Evolutionary conservation across 2,888 invertebrate species (phyloP).

Genomic region (Andrena camellia): DNA sequence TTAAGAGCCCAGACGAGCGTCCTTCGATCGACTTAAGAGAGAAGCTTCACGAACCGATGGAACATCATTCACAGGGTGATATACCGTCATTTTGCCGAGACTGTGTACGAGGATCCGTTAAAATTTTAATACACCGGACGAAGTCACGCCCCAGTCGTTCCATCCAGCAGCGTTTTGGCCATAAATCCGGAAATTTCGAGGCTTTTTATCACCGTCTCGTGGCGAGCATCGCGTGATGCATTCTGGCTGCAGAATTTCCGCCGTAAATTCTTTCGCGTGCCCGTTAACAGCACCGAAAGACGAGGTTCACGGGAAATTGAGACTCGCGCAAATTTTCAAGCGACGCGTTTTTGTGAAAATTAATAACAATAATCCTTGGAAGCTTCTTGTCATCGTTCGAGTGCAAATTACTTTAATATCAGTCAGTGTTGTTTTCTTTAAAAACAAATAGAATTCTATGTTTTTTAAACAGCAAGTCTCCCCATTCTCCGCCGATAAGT

Average conservation of each 20-base stretch:
- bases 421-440: too few species aligned
- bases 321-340: background rate
- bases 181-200: constrained; percentile 11
- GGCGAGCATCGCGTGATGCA: background rate
- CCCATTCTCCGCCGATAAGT: background rate
- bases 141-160: constrained; percentile 6
- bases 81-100: background rate
- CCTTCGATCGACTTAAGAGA: background rate
- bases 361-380: background rate
- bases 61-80: background rate
- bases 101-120: background rate
- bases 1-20: background rate
- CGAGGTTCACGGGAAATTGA: background rate
- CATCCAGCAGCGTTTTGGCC: background rate
- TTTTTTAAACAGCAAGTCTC: background rate
- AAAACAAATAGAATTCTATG: background rate
- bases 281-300: background rate
- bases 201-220: constrained; percentile 23
- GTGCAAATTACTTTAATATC: background rate
- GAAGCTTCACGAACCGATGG: background rate
- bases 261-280: constrained; percentile 3
- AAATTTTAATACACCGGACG: constrained; percentile 4
- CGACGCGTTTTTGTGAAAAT: background rate
- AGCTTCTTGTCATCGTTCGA: background rate
- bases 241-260: background rate